These are phyloP conservation scores for Drosophila nebulosa DNA, from an alignment of 1,140 invertebrate species.

Conservation along the genomic window DNA sequence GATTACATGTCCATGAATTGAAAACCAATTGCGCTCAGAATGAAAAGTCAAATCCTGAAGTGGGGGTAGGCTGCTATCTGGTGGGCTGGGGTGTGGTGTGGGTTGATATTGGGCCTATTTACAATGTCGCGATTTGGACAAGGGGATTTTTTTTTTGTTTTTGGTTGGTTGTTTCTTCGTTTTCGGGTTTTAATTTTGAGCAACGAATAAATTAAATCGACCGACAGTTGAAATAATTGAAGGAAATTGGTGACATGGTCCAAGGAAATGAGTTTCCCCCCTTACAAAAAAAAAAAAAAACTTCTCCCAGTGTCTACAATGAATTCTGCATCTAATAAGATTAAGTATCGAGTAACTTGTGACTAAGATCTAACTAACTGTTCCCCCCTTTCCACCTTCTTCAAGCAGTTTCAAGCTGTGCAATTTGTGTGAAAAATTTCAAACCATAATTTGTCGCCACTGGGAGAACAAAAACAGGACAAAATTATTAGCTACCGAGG, in stretches of 20 bases:
- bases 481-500: constrained; percentile 61
- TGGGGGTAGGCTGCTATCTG: constrained; percentile 4
- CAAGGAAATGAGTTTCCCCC: constrained; percentile 15
- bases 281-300: no score
- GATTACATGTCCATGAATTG: constrained; percentile 77
- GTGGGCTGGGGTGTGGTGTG: constrained; percentile 11
- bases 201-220: constrained; percentile 78
- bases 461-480: constrained; percentile 4
- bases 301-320: no score
- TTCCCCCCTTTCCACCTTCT: background rate
- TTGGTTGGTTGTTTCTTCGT: constrained; percentile 42
- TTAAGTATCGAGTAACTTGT: background rate
- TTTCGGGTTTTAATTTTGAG: constrained; percentile 72
- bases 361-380: background rate
- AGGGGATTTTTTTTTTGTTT: constrained; percentile 63
- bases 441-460: constrained; percentile 54
- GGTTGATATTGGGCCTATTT: constrained; percentile 45
- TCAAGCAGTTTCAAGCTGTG: constrained; percentile 8
- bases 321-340: background rate
- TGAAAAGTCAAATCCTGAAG: constrained; percentile 63
- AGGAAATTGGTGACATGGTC: constrained; percentile 70
- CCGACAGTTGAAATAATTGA: constrained; percentile 75
- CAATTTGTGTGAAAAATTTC: constrained; percentile 54
- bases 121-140: constrained; percentile 66
- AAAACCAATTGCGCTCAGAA: constrained; percentile 76